phyloP scores from a whole-genome alignment of 2,113 vertebrate species.

The Ardeotis arabs region DNA sequence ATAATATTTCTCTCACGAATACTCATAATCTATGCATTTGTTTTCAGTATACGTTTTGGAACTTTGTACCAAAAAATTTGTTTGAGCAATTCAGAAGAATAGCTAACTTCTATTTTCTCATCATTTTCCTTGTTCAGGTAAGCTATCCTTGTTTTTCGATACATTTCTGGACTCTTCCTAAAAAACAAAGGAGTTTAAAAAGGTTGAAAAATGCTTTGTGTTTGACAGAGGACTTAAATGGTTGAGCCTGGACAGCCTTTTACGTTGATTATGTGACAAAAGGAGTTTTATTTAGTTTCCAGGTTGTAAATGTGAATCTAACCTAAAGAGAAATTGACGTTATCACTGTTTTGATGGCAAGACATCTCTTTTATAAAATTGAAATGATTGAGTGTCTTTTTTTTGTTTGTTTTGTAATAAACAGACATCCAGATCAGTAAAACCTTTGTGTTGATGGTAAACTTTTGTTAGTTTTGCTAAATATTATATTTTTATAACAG shows the following conservation, averaged over 20 bases:
- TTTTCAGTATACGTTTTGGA: slow-evolving; percentile 96
- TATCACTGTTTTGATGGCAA: not conserved
- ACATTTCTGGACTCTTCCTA: not conserved
- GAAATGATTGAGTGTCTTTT: not conserved
- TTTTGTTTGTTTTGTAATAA: not conserved
- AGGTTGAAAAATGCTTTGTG: not conserved
- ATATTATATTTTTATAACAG: not conserved
- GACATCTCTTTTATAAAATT: not conserved
- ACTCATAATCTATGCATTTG: not conserved
- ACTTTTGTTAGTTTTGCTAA: not conserved
- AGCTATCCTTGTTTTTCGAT: slow-evolving; percentile 12
- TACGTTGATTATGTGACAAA: not conserved
- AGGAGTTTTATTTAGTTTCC: not conserved
- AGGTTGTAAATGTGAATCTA: not conserved
- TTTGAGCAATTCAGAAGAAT: slow-evolving; percentile 99
- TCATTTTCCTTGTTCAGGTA: slow-evolving; percentile 99
- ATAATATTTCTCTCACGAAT: not conserved
- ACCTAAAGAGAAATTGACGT: not conserved
- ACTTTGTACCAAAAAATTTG: slow-evolving; percentile 97
- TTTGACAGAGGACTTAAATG: not conserved
- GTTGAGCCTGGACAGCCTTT: not conserved
- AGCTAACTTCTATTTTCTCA: slow-evolving; percentile 99
- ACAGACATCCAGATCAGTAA: not conserved
- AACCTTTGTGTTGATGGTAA: not conserved
- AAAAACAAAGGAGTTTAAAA: not conserved